Evolutionary conservation across 2,797 vertebrate species (phyloP).

Genomic region (Lacerta viridis): DNA sequence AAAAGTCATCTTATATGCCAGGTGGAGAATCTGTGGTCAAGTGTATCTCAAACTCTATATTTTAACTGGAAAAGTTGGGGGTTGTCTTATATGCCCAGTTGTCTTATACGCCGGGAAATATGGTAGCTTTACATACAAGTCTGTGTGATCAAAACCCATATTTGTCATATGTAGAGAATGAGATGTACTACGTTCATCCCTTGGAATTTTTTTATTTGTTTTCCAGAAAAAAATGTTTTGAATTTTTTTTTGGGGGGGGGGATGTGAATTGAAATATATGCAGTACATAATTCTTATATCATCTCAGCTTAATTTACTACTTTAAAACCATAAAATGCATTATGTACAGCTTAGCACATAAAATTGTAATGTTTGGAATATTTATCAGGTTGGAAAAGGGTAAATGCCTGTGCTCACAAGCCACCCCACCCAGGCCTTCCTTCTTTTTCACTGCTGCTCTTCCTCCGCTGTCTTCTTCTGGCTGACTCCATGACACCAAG

Average conservation of each 20-base stretch:
- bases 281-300: neutral
- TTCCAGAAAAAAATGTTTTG: neutral
- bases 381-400: neutral
- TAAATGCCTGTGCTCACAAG: neutral
- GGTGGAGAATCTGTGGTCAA: too few relatives aligned
- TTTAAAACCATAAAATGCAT: neutral
- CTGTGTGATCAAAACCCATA: neutral
- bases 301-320: neutral
- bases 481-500: too few relatives aligned
- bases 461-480: too few relatives aligned
- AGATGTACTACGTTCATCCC: neutral
- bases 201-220: neutral
- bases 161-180: neutral
- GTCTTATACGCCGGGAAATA: too few relatives aligned
- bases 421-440: too few relatives aligned
- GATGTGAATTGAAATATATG: neutral
- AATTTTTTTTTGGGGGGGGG: neutral
- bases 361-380: neutral
- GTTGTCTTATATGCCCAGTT: too few relatives aligned
- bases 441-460: too few relatives aligned
- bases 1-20: too few relatives aligned
- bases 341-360: neutral
- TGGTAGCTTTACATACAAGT: neutral
- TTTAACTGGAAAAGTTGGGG: too few relatives aligned
- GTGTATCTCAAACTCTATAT: too few relatives aligned